phyloP scores from a whole-genome alignment of 1,140 invertebrate species.

The Heliconius melpomene region DNA sequence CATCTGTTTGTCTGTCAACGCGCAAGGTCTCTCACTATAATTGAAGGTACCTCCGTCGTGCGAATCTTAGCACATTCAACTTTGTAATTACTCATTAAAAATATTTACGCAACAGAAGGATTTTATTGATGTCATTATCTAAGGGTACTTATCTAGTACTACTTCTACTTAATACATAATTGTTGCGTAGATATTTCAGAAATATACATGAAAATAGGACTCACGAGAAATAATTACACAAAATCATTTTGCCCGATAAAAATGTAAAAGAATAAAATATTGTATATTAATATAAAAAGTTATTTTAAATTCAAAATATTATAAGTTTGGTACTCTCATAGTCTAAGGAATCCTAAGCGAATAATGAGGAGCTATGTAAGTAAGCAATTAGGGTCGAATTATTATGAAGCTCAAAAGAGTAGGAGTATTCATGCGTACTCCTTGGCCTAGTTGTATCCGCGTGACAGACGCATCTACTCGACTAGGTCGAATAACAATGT shows the following conservation, averaged over 20 bases:
- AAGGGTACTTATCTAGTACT: background rate
- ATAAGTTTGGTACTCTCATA: background rate
- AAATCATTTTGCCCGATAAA: background rate
- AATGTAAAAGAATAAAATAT: background rate
- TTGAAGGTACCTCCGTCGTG: conserved; percentile 54
- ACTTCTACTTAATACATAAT: background rate
- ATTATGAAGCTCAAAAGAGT: conserved; percentile 15
- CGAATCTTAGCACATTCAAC: conserved; percentile 56
- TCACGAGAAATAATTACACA: background rate
- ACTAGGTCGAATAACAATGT: conserved; percentile 38
- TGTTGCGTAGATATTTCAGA: background rate
- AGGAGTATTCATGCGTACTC: conserved; percentile 42
- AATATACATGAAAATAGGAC: background rate
- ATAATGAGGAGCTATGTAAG: background rate
- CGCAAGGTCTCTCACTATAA: conserved; percentile 61
- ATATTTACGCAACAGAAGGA: conserved; percentile 19
- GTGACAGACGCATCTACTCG: conserved; percentile 58
- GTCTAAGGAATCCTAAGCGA: background rate
- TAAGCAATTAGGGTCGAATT: conserved; percentile 23
- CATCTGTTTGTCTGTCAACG: conserved; percentile 70
- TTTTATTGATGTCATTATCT: conserved; percentile 6
- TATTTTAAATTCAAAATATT: background rate
- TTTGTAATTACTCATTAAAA: conserved; percentile 31
- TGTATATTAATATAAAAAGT: too few species aligned
- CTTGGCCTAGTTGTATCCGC: conserved; percentile 61